phyloP scores from a whole-genome alignment of 2,113 vertebrate species.

The Pomatorhinus ruficollis region DNA sequence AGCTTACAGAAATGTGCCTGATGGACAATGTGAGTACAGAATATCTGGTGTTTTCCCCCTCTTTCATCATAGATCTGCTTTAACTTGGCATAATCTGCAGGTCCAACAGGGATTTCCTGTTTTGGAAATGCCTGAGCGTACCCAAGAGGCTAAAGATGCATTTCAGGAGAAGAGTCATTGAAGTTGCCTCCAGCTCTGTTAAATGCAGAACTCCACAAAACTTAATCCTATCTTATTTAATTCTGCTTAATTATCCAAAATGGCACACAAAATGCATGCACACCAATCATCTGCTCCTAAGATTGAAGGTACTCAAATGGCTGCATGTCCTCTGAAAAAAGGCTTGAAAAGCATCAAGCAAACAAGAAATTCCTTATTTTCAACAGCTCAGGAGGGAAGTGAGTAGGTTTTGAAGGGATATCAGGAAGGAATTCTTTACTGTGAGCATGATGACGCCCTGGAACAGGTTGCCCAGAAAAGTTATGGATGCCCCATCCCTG shows the following conservation, averaged over 20 bases:
- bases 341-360: background rate
- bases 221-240: background rate
- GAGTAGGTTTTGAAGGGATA: background rate
- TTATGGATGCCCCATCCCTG: background rate
- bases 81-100: background rate
- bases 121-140: background rate
- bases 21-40: background rate
- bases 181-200: background rate
- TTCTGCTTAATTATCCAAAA: background rate
- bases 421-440: background rate
- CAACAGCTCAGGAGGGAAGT: background rate
- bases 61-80: background rate
- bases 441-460: fast-evolving
- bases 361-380: background rate
- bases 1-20: background rate
- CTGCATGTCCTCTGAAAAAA: background rate
- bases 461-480: background rate
- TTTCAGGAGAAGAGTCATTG: background rate
- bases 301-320: background rate
- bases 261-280: background rate
- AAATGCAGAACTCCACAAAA: background rate
- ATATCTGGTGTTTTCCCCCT: background rate
- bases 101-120: background rate
- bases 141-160: background rate
- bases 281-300: fast-evolving